These are phyloP conservation scores for Chaetodon auriga DNA, from an alignment of 2,113 vertebrate genomes.

Conservation along the genomic window DNA sequence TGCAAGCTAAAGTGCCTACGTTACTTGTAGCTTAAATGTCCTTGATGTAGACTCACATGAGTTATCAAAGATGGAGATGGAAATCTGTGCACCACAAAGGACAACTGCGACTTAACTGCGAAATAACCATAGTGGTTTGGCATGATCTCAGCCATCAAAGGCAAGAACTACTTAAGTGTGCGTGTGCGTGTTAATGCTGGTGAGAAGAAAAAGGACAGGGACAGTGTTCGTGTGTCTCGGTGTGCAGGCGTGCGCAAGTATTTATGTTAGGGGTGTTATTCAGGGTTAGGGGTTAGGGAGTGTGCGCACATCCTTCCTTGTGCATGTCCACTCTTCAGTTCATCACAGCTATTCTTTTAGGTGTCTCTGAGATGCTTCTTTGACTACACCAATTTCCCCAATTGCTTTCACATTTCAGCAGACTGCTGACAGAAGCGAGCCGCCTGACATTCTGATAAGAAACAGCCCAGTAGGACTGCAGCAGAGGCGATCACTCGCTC, in stretches of 20 bases:
- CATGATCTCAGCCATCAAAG: conserved; percentile 45
- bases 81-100: conserved; percentile 20
- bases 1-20: conserved; percentile 1
- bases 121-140: conserved; percentile 20
- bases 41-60: conserved; percentile 8
- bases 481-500: conserved; percentile 53
- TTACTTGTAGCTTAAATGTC: conserved; percentile 1
- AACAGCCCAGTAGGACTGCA: conserved; percentile 62
- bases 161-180: conserved; percentile 3
- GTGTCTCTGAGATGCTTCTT: conserved; percentile 70
- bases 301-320: background rate
- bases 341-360: conserved; percentile 60
- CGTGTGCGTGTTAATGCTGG: conserved; percentile 1
- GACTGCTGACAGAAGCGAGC: conserved; percentile 70
- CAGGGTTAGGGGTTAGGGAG: background rate
- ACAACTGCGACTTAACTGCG: background rate
- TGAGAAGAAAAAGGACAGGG: background rate
- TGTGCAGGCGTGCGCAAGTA: background rate
- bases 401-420: conserved; percentile 82
- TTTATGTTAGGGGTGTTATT: background rate
- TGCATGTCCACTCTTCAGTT: conserved; percentile 40
- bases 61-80: conserved; percentile 14
- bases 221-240: background rate
- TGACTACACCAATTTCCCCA: conserved; percentile 75
- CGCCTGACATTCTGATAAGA: conserved; percentile 77